A percentile compares a stretch with the other conserved stretches of the same genome.
Evolutionary conservation across 2,888 invertebrate species (phyloP).

Genomic region (Merodon equestris): DNA sequence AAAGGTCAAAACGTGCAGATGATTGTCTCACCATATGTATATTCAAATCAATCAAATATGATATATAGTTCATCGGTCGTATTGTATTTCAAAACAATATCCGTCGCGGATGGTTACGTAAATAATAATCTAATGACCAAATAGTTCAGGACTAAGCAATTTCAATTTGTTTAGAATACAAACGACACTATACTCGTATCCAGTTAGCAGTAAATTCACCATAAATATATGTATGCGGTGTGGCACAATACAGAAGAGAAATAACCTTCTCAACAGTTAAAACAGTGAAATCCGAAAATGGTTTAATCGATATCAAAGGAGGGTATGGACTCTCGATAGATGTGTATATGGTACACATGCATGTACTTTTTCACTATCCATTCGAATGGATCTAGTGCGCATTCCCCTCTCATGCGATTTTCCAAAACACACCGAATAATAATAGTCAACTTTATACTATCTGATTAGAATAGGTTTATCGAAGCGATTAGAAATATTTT

Average conservation of each 20-base stretch:
- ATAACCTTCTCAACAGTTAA: constrained; percentile 23
- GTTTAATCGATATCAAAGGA: constrained; percentile 41
- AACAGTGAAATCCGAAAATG: constrained; percentile 8
- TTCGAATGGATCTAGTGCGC: no score
- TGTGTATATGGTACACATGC: not conserved
- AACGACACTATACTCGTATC: no score
- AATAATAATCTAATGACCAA: constrained; percentile 4
- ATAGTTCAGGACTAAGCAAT: no score
- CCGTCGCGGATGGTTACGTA: constrained; percentile 7
- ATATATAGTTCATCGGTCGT: no score
- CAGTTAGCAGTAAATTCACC: no score
- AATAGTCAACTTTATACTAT: not conserved
- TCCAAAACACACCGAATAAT: not conserved
- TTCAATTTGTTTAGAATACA: no score
- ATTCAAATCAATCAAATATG: no score
- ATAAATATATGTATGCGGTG: no score
- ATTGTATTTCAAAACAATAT: constrained; percentile 15
- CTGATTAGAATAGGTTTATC: not conserved
- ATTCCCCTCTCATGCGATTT: not conserved
- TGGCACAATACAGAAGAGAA: not conserved
- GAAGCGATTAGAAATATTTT: no score
- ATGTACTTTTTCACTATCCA: not conserved
- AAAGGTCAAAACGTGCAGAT: not conserved
- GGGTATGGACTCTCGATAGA: constrained; percentile 30
- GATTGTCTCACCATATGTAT: not conserved